These are phyloP conservation scores for Syngnathus rostellatus DNA, from an alignment of 2,797 vertebrate species.

Conservation along the genomic window DNA sequence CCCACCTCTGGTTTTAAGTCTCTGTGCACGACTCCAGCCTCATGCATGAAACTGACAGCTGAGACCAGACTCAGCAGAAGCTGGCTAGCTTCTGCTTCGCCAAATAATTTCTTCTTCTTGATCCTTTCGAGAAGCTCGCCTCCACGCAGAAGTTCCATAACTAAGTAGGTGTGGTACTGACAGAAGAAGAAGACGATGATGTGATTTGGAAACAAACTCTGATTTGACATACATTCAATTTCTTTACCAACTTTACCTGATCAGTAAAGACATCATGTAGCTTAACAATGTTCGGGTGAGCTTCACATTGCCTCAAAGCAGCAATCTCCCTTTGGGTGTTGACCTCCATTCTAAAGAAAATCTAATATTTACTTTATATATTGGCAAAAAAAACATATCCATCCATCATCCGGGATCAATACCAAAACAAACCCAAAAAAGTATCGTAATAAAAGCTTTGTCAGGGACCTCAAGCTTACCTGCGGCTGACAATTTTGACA, in stretches of 20 bases:
- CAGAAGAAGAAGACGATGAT: background rate
- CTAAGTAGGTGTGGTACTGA: conserved; percentile 85
- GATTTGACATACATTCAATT: background rate
- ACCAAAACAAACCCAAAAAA: background rate
- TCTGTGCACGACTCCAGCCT: conserved; percentile 84
- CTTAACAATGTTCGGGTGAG: conserved; percentile 83
- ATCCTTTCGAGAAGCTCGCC: conserved; percentile 86
- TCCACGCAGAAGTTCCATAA: conserved; percentile 83
- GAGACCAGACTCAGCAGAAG: conserved; percentile 84
- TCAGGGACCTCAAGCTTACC: conserved; percentile 62
- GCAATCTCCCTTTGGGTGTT: conserved; percentile 85
- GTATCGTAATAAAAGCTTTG: background rate
- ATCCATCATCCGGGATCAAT: background rate
- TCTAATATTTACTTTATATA: conserved; percentile 3
- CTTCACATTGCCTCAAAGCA: conserved; percentile 79
- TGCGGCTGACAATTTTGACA: conserved; percentile 86
- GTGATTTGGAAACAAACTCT: too few species aligned
- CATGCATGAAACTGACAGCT: conserved; percentile 87
- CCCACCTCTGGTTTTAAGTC: conserved; percentile 89
- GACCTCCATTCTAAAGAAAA: conserved; percentile 74
- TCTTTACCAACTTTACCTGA: conserved; percentile 69
- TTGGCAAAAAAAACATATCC: background rate
- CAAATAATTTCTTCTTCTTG: conserved; percentile 84
- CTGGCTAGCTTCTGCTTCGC: conserved; percentile 85
- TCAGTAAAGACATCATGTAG: conserved; percentile 83